Evolutionary conservation across 2,888 invertebrate genomes (phyloP), one percentile per base, ranked within the genome.

Genomic region (Athetis lepigone): DNA sequence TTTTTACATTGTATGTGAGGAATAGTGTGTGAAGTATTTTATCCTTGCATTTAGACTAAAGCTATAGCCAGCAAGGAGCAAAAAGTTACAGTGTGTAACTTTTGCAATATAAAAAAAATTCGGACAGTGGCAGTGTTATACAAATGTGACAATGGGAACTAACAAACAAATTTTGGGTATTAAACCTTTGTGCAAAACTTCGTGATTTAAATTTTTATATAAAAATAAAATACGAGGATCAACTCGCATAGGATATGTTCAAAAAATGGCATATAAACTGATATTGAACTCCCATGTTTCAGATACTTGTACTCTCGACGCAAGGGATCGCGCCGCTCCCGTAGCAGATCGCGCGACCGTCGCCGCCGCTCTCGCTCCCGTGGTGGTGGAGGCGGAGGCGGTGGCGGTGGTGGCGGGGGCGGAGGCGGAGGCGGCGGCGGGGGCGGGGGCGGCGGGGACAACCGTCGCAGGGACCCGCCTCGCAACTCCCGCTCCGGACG

Each of bases 231-330:
- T n/a, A n/a, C n/a, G n/a, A n/a, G n/a, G n/a, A n/a, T n/a, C n/a
- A n/a, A n/a, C n/a, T n/a, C n/a, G n/a, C n/a, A n/a, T n/a, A n/a
- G n/a, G n/a, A n/a, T n/a, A n/a, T n/a, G 25, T 4, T 6, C 25
- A 29, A 29, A 29, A 9, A 29, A 11, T 9, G 2, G 2, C 2
- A 11, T 29, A 29, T 2, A 11, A 33, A 8, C 39, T 59, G 16
- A 61, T 21, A 8, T 23, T 21, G 27, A 1, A 25, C 23, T 9
- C 37, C 13, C 29, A 16, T 36, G 13, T 70, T 90, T 2, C 87
- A 96, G 96, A 85, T 96, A 97, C 90, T 88, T 97, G 83, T 97
- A 98, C 92, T 96, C 97, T 49, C 96, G 97, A 13, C 96, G 97
- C 91, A 90, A 91, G 90, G 95, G 95, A 36, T 88, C 90, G 86